Evolutionary conservation across 2,113 vertebrate species (phyloP), one percentile per base, ranked within the genome.

Genomic region (Ciconia maguari): DNA sequence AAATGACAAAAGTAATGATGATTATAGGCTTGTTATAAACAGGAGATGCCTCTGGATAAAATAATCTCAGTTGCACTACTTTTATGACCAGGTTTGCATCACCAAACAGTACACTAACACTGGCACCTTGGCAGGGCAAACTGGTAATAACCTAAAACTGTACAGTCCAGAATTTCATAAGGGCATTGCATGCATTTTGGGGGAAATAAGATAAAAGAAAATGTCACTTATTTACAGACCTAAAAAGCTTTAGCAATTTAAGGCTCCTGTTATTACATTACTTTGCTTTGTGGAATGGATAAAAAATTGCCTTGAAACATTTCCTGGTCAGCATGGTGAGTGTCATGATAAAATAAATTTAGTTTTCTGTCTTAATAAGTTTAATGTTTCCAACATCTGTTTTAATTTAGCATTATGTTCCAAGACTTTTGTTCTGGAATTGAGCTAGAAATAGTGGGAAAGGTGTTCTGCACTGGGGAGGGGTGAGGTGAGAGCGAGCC

Each of bases 401-500:
- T 71, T 72, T 46, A 75, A 61, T 62, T 64, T 60, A 76, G 22
- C 3, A 64, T 36, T 75, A 34, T 22, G 20, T 58, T 89, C 16
- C 24, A 83, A 68, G 16, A 52, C 4, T 16, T 55, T 62, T 86
- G 10, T 60, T n/a, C 6, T 64, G 22, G 34, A 58, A 86, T 15
- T 55, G 42, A 62, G 3, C 2, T 13, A 38, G 27, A 80, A 58
- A 54, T 83, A 25, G 5, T 13, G 11, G 11, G 26, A 62, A 60
- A 25, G 7, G 2, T 42, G 29, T 77, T 65, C n/a, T 93, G 16
- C 24, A 15, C 15, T 69, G 14, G 5, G 0, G 0, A 42, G 10
- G 2, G 14, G 4, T 32, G 41, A 76, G 8, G 11, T 60, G 16
- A 58, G 34, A 77, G 5, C 0, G 10, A 82, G 25, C 8, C 22